phyloP scores from a whole-genome alignment of 2,888 invertebrate genomes.

The Ernsta delagoae region DNA sequence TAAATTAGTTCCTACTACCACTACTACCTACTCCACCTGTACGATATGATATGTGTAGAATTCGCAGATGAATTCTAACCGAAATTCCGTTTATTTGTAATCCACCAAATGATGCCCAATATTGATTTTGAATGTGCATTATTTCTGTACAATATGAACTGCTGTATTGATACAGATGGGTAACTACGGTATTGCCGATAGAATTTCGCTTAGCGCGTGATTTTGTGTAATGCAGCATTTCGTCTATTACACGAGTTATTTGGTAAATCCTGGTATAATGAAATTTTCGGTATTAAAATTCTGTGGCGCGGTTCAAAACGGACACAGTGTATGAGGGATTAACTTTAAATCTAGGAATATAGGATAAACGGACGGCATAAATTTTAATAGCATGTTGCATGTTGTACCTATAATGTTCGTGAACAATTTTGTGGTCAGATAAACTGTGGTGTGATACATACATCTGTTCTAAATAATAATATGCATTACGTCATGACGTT shows the following conservation, averaged over 20 bases:
- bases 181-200: constrained; percentile 2
- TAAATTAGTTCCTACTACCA: too few species aligned
- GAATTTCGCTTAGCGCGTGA: constrained; percentile 10
- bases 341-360: constrained; percentile 27
- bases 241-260: constrained; percentile 67
- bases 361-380: constrained; percentile 8
- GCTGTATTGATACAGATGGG: not conserved
- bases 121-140: constrained; percentile 1
- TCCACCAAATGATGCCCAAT: not conserved
- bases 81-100: not conserved
- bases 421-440: constrained; percentile 2
- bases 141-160: constrained; percentile 2
- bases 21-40: too few species aligned
- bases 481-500: too few species aligned
- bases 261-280: constrained; percentile 73
- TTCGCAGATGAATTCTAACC: not conserved
- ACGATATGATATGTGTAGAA: too few species aligned
- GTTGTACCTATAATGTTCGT: constrained; percentile 26
- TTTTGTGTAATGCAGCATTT: constrained; percentile 48
- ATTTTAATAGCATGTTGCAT: constrained; percentile 16
- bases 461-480: not conserved
- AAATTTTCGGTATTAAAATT: constrained; percentile 54
- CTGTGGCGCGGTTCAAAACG: constrained; percentile 23
- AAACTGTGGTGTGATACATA: not conserved
- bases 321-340: constrained; percentile 30